A percentile compares a stretch with the other conserved stretches of the same genome.
phyloP scores from a whole-genome alignment of 92 coral and sea anemone genomes.

The Meandrina meandrites region DNA sequence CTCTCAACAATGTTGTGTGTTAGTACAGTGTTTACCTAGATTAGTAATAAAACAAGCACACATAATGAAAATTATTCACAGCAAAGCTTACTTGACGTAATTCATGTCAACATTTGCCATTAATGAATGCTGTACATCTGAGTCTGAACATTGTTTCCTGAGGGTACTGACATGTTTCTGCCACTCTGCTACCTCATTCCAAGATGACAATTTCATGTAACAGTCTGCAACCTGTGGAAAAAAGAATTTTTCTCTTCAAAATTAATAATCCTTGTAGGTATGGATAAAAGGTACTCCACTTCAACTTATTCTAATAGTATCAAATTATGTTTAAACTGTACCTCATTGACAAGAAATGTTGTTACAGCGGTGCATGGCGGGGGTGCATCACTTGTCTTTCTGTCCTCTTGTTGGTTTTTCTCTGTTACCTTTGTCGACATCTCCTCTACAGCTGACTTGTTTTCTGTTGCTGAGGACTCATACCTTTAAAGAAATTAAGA shows the following conservation, averaged over 20 bases:
- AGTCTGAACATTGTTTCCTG: conserved; percentile 74
- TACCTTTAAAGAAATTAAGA: conserved; percentile 57
- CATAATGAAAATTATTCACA: background rate
- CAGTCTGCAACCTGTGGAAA: conserved; percentile 79
- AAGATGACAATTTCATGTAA: conserved; percentile 85
- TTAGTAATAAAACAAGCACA: background rate
- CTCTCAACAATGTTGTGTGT: too few relatives aligned
- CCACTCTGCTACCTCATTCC: conserved; percentile 96
- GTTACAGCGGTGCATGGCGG: conserved; percentile 53
- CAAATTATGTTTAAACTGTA: conserved; percentile 2
- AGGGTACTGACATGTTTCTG: conserved; percentile 78
- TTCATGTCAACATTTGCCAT: conserved; percentile 78
- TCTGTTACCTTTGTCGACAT: conserved; percentile 50
- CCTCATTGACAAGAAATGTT: conserved; percentile 88
- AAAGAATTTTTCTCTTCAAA: background rate
- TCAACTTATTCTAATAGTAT: background rate
- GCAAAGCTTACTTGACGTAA: conserved; percentile 80
- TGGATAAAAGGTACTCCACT: too few relatives aligned
- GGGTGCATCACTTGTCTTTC: conserved; percentile 41
- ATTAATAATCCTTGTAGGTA: background rate
- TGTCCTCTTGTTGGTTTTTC: conserved; percentile 50
- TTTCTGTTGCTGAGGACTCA: conserved; percentile 87
- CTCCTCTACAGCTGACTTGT: conserved; percentile 65
- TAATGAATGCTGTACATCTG: conserved; percentile 79
- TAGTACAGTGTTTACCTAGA: too few relatives aligned